Percentiles rank a stretch among this genome's conserved stretches.
phyloP scores from a whole-genome alignment of 2,113 vertebrate genomes.

The Brevimyrus niger region DNA sequence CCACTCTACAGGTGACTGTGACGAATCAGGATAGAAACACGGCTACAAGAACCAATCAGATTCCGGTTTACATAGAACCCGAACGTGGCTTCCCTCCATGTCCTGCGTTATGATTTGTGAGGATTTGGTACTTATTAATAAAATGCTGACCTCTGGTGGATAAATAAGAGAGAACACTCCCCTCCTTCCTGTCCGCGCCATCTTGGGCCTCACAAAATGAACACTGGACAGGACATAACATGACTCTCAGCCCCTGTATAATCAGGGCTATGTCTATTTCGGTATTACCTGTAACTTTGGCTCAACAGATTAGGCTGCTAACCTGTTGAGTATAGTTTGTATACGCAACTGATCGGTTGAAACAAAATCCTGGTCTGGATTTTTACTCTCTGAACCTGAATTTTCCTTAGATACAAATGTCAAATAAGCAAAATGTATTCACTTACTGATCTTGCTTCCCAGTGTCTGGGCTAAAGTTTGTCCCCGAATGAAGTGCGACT shows the following conservation, averaged over 20 bases:
- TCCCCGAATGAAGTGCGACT: not conserved
- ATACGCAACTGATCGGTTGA: too few species aligned
- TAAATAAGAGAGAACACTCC: constrained; percentile 25
- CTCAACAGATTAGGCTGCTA: not conserved
- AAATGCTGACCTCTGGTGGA: constrained; percentile 64
- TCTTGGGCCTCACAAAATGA: not conserved
- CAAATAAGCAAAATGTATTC: not conserved
- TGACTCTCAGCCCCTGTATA: not conserved
- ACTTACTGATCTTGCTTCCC: not conserved
- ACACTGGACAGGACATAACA: not conserved
- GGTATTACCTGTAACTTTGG: not conserved
- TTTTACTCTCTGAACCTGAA: too few species aligned
- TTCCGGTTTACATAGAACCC: not conserved
- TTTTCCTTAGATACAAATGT: not conserved
- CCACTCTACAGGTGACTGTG: not conserved
- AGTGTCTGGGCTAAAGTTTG: not conserved
- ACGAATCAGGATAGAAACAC: not conserved
- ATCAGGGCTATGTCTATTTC: not conserved
- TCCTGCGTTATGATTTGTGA: not conserved
- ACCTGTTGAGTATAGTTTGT: not conserved
- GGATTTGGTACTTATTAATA: constrained; percentile 43
- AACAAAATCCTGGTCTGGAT: too few species aligned
- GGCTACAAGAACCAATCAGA: not conserved
- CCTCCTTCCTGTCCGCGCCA: not conserved
- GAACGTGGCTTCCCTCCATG: not conserved